phyloP scores from a whole-genome alignment of 1,140 invertebrate species.

The Heliconius congener region DNA sequence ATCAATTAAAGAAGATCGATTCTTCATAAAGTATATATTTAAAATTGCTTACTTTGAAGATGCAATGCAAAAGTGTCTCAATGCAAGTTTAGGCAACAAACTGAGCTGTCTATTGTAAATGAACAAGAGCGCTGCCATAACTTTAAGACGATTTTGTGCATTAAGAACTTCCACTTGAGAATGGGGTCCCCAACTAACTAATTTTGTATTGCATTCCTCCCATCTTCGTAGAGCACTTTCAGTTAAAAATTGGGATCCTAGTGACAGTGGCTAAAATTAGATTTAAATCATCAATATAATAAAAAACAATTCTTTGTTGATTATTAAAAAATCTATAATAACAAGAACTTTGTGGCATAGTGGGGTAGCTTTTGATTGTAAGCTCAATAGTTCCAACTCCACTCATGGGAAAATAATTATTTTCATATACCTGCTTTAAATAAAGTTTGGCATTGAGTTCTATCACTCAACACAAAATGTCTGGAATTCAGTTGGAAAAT shows the following conservation, averaged over 20 bases:
- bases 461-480: no score
- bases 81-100: constrained; percentile 87
- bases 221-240: constrained; percentile 89
- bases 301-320: no score
- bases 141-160: constrained; percentile 91
- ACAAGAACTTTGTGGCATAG: no score
- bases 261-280: constrained; percentile 84
- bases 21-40: neutral
- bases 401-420: no score
- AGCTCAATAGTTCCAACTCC: no score
- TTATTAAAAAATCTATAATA: no score
- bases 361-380: no score
- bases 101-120: constrained; percentile 93
- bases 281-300: neutral
- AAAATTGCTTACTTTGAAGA: constrained; percentile 86
- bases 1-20: neutral
- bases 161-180: constrained; percentile 92
- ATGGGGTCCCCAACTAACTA: constrained; percentile 93
- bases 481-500: no score
- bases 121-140: constrained; percentile 92
- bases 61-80: constrained; percentile 92
- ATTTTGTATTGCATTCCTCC: constrained; percentile 92
- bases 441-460: no score
- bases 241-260: constrained; percentile 88
- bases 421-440: no score